phyloP scores from a whole-genome alignment of 2,888 invertebrate species.

The Pyrochroa serraticornis region DNA sequence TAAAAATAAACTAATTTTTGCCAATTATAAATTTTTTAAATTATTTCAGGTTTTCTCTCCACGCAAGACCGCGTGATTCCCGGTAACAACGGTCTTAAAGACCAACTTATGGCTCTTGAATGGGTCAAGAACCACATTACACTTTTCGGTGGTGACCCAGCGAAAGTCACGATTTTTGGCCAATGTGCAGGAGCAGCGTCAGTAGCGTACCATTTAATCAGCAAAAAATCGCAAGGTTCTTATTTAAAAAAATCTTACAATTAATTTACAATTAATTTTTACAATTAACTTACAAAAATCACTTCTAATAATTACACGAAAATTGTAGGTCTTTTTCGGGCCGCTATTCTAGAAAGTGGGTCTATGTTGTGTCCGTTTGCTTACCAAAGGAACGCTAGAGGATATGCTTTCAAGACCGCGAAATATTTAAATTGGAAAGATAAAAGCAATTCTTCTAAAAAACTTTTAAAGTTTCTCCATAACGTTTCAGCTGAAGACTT shows the following conservation, averaged over 20 bases:
- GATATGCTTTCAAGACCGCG: slow-evolving; percentile 34
- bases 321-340: too few relatives aligned
- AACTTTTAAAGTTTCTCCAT: not conserved
- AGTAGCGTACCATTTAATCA: slow-evolving; percentile 30
- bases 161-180: slow-evolving; percentile 37
- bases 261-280: too few relatives aligned
- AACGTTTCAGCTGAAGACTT: too few relatives aligned
- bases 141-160: slow-evolving; percentile 39
- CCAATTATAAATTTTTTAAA: too few relatives aligned
- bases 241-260: not conserved
- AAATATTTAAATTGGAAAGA: not conserved
- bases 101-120: slow-evolving; percentile 36
- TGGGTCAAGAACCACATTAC: slow-evolving; percentile 38
- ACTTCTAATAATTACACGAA: too few relatives aligned
- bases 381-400: slow-evolving; percentile 36
- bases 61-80: slow-evolving; percentile 36
- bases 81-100: slow-evolving; percentile 40
- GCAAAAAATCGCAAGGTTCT: too few relatives aligned
- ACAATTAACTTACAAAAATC: too few relatives aligned
- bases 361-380: slow-evolving; percentile 35
- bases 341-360: slow-evolving; percentile 37
- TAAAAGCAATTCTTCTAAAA: slow-evolving; percentile 13
- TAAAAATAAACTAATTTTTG: slow-evolving; percentile 15
- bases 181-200: slow-evolving; percentile 39
- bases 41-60: slow-evolving; percentile 32